phyloP scores from a whole-genome alignment of 2,797 vertebrate genomes.

The Alcedo quadribrachys region DNA sequence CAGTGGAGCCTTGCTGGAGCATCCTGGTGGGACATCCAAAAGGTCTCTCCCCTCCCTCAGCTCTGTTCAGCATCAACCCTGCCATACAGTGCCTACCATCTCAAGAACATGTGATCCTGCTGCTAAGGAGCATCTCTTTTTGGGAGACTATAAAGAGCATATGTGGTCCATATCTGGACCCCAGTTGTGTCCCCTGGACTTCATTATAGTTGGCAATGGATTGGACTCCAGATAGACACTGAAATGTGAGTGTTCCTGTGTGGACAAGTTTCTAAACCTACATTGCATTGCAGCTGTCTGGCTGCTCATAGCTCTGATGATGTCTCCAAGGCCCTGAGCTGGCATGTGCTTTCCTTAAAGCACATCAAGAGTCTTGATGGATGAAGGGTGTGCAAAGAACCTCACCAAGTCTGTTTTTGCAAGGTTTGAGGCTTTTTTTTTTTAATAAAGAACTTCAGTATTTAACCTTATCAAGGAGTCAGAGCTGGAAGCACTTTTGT shows the following conservation, averaged over 20 bases:
- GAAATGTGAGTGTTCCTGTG: not conserved
- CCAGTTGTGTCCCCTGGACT: not conserved
- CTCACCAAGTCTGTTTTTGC: not conserved
- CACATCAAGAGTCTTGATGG: not conserved
- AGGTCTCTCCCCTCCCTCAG: accelerated
- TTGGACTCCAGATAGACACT: not conserved
- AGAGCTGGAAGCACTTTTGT: not conserved
- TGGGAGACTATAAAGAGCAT: not conserved
- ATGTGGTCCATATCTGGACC: not conserved
- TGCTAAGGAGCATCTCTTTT: not conserved
- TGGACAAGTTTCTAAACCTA: not conserved
- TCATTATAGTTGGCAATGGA: not conserved
- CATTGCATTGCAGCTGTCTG: not conserved
- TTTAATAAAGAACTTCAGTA: not conserved
- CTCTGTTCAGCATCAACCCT: not conserved
- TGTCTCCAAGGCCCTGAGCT: not conserved
- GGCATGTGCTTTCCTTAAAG: not conserved
- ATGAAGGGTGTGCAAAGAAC: not conserved
- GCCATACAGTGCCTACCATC: not conserved
- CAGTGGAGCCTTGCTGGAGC: not conserved
- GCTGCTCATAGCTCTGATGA: not conserved
- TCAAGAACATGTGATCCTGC: not conserved
- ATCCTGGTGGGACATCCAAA: not conserved
- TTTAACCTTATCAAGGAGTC: not conserved
- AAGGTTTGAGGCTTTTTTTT: not conserved